Base-by-base conservation (phyloP, 2,113 vertebrate species). In the Mus pahari region DNA sequence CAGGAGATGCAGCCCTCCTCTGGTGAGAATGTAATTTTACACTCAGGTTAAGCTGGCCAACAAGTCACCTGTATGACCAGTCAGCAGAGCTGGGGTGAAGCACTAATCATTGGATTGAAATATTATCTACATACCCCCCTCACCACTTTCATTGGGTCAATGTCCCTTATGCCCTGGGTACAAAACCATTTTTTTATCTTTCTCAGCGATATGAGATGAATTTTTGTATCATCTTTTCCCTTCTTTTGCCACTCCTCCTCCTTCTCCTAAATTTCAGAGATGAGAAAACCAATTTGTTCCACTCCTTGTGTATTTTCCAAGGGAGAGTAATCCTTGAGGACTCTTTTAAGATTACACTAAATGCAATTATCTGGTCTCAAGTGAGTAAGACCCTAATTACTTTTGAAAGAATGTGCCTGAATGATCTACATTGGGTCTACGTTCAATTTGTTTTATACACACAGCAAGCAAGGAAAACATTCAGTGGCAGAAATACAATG, bases 391-490 rank as follows among this genome's bases (percentile, higher is more conserved):
- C 64, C 74, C 39, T 98, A 97, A 97, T 97, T 96, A 93, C 93
- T 96, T 97, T 93, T 81, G 95, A 97, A 96, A 94, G 78, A 96
- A 95, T 74, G 22, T 81, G 45, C 50, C 82, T 91, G 79, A 89
- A 66, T 94, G 87, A 91, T 90, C 89, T 58, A 92, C 92, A 81
- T 73, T 94, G 92, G 97, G 92, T 73, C 64, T 92, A 68, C 64
- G 91, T 97, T 74, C 86, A 92, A 97, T 97, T 95, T 96, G 70
- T 96, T 97, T 96, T 97, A 92, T 48, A 94, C 93, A 92, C 96
- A 95, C 91, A 96, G 78, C 53, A 92, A 92, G 22, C 62, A 83
- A 90, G 62, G 58, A 95, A 94, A 94, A 93, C 89, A 92, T 81
- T 92, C 55, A 53, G 77, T 95, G 96, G 94, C 96, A 97, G 91